Conservation (phyloP, 2,113 vertebrate species). For the Cromileptes altivelis region DNA sequence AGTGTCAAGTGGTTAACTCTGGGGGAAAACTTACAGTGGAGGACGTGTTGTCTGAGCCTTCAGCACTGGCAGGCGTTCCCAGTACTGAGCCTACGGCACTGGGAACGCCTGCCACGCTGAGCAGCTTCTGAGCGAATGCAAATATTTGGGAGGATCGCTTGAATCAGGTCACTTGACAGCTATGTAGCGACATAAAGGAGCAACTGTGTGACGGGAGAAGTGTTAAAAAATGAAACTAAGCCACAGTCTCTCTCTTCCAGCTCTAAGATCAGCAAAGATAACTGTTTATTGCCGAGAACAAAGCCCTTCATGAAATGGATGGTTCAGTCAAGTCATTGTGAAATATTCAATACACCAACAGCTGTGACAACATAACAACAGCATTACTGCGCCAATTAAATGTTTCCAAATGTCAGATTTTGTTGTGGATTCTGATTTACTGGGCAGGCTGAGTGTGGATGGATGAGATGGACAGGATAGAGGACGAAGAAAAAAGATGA, state of each 20-base stretch:
- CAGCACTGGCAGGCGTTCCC: neutral
- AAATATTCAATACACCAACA: no score
- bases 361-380: no score
- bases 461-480: no score
- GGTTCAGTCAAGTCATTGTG: no score
- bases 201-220: neutral
- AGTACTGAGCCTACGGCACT: neutral
- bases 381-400: no score
- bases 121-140: conserved; percentile 3
- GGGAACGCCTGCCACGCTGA: neutral
- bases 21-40: conserved; percentile 14
- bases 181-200: neutral
- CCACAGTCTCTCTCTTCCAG: accelerated
- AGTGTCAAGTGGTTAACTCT: conserved; percentile 16
- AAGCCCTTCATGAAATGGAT: no score
- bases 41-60: neutral
- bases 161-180: neutral
- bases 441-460: no score
- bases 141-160: conserved; percentile 31
- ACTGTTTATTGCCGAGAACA: neutral
- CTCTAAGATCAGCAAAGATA: neutral
- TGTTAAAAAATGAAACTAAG: neutral
- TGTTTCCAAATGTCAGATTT: no score
- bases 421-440: no score
- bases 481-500: no score